A percentile compares a stretch with the other conserved stretches of the same genome.
phyloP scores from a whole-genome alignment of 1,140 invertebrate species.

The Hycleus phaleratus region DNA sequence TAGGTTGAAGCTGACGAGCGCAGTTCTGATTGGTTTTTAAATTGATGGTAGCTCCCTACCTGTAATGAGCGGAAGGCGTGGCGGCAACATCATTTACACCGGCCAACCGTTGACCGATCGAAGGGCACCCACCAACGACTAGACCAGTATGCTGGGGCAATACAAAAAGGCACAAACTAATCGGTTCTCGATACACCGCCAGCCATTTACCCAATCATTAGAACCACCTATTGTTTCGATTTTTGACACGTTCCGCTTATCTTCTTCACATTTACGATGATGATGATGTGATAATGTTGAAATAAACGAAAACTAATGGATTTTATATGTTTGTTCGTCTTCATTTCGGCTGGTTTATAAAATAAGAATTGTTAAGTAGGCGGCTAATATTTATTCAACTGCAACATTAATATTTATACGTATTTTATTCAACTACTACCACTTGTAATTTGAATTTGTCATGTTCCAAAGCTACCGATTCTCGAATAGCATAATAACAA shows the following conservation, averaged over 20 bases:
- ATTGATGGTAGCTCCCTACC: slow-evolving; percentile 38
- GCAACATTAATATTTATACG: too few species aligned
- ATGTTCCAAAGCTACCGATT: background rate
- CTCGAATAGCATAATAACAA: background rate
- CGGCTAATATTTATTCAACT: too few species aligned
- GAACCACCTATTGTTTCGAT: slow-evolving; percentile 20
- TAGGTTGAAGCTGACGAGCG: slow-evolving; percentile 23
- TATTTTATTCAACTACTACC: too few species aligned
- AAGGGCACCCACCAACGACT: slow-evolving; percentile 2
- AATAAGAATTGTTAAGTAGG: too few species aligned
- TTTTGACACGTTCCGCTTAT: slow-evolving; percentile 22
- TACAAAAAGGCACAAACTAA: slow-evolving; percentile 26
- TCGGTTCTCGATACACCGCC: slow-evolving; percentile 37
- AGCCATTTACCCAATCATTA: slow-evolving; percentile 33
- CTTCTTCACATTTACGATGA: background rate
- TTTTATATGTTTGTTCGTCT: slow-evolving; percentile 3
- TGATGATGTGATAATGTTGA: too few species aligned
- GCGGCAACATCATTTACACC: slow-evolving; percentile 38
- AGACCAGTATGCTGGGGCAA: background rate
- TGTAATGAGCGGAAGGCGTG: slow-evolving; percentile 37
- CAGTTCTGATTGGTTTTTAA: slow-evolving; percentile 37
- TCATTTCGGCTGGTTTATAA: too few species aligned
- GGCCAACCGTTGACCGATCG: slow-evolving; percentile 36
- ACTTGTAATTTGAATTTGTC: background rate
- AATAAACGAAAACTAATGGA: slow-evolving; percentile 1